These are phyloP conservation scores for Harpagifer antarcticus DNA, from an alignment of 2,797 vertebrate species.

Conservation along the genomic window DNA sequence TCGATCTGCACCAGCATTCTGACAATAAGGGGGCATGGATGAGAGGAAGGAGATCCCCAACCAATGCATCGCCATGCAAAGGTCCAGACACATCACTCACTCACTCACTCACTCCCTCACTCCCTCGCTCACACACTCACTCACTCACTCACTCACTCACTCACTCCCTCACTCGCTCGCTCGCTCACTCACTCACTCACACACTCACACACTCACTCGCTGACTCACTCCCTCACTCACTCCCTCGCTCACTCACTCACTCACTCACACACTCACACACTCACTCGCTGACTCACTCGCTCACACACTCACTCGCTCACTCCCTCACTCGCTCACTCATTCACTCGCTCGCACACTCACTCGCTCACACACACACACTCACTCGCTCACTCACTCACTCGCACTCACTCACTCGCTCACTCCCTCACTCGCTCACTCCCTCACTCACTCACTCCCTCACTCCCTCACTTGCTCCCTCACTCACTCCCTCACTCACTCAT, in stretches of 20 bases:
- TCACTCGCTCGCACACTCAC: background rate
- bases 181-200: background rate
- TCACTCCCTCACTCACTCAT: no score
- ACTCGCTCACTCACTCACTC: conserved; percentile 2
- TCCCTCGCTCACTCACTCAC: conserved; percentile 2
- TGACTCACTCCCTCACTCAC: background rate
- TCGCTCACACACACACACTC: background rate
- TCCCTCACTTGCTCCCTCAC: no score
- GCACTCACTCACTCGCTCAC: no score
- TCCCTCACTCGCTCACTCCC: no score
- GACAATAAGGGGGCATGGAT: conserved; percentile 80
- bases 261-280: no score
- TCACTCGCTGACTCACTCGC: background rate
- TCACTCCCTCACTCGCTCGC: background rate
- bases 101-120: conserved; percentile 5
- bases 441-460: no score
- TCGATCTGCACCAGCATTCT: conserved; percentile 85
- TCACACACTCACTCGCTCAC: background rate
- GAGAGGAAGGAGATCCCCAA: conserved; percentile 59
- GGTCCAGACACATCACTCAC: conserved; percentile 31
- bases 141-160: background rate
- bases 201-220: background rate
- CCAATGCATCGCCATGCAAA: conserved; percentile 35
- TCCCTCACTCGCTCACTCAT: background rate
- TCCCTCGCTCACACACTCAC: background rate